Percentiles rank a stretch among this genome's conserved stretches.
Conservation (phyloP, 2,888 invertebrate species). For the Chloroclysta siterata region DNA sequence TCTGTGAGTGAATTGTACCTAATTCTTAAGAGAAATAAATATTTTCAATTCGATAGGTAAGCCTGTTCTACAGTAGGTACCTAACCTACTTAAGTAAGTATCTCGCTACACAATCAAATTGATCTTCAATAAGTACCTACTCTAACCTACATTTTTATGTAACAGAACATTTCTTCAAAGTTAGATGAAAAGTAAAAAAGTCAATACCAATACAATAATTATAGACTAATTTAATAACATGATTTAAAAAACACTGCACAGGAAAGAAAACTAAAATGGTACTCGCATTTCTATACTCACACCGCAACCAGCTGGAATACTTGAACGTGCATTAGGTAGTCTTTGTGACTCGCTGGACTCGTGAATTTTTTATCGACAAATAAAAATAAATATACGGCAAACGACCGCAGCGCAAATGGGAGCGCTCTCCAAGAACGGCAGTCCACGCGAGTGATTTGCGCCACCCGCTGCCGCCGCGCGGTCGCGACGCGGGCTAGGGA, state of each 20-base stretch:
- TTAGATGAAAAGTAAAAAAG: too few relatives aligned
- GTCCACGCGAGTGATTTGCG: conserved; percentile 84
- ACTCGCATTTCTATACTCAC: conserved; percentile 17
- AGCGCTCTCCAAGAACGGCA: conserved; percentile 77
- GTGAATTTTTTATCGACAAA: conserved; percentile 68
- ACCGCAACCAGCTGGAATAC: conserved; percentile 35
- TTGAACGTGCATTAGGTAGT: conserved; percentile 44
- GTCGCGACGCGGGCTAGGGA: conserved; percentile 73
- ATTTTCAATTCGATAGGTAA: too few relatives aligned
- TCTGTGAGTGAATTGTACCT: too few relatives aligned
- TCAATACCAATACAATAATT: too few relatives aligned
- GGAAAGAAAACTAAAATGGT: conserved; percentile 19
- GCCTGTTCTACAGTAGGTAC: too few relatives aligned
- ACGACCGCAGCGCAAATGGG: conserved; percentile 61
- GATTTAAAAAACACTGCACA: background rate
- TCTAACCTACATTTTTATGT: too few relatives aligned
- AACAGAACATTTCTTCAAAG: too few relatives aligned
- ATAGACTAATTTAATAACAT: too few relatives aligned
- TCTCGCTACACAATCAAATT: too few relatives aligned
- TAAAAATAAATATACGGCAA: conserved; percentile 59
- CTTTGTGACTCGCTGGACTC: conserved; percentile 43
- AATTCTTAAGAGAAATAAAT: too few relatives aligned
- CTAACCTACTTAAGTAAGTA: too few relatives aligned
- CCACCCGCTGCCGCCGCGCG: conserved; percentile 76
- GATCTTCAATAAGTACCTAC: too few relatives aligned